A percentile compares a stretch with the other conserved stretches of the same genome.
Evolutionary conservation across 2,797 vertebrate genomes (phyloP).

Genomic region (Synaphobranchus kaupii): DNA sequence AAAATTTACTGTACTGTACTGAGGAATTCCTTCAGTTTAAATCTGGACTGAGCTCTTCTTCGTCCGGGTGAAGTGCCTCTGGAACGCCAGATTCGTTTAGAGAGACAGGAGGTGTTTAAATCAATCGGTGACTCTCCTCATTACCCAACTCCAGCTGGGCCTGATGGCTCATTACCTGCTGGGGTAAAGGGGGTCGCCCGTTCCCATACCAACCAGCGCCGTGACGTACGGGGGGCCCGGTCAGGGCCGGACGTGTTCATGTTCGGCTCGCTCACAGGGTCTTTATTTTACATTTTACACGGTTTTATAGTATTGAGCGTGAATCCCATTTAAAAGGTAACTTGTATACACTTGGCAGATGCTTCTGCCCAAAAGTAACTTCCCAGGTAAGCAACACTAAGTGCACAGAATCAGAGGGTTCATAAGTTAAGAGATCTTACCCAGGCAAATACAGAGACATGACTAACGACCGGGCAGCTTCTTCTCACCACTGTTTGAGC

Average conservation of each 20-base stretch:
- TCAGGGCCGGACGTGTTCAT: neutral
- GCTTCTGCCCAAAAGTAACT: no score
- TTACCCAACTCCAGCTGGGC: neutral
- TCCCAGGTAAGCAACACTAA: no score
- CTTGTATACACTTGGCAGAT: neutral
- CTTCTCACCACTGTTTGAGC: no score
- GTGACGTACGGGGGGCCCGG: neutral
- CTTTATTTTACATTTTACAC: neutral
- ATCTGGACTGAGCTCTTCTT: neutral
- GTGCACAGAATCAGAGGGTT: no score
- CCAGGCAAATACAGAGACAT: no score
- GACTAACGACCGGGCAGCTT: no score
- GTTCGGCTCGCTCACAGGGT: neutral
- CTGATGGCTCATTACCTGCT: neutral
- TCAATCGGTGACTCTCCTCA: neutral
- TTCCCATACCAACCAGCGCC: neutral
- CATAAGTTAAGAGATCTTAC: no score
- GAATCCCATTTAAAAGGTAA: no score
- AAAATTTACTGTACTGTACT: neutral
- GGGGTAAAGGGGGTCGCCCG: neutral
- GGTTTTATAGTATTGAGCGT: neutral
- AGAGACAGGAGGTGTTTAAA: neutral
- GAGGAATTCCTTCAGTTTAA: neutral
- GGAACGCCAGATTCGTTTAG: neutral
- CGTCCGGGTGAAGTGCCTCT: neutral